phyloP scores from a whole-genome alignment of 2,888 invertebrate genomes.

The Isotomurus palustris region DNA sequence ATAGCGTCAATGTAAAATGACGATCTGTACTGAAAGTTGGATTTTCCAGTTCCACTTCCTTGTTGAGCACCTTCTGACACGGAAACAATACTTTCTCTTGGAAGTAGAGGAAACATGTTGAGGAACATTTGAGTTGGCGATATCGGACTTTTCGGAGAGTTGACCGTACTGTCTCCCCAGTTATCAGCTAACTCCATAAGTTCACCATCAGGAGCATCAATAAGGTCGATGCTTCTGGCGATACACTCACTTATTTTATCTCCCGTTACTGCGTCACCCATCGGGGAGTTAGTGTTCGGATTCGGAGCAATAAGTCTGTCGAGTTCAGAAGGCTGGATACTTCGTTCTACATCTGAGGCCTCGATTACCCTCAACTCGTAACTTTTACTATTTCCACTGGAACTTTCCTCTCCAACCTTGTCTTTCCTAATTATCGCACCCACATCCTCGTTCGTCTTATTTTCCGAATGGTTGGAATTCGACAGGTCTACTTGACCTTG shows the following conservation, averaged over 20 bases:
- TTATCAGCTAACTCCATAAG: conserved; percentile 43
- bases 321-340: no score
- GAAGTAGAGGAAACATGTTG: conserved; percentile 44
- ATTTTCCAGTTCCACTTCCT: background rate
- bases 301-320: no score
- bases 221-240: conserved; percentile 44
- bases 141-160: conserved; percentile 44
- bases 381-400: no score
- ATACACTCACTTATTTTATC: conserved; percentile 46
- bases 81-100: conserved; percentile 33
- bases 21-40: background rate
- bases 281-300: background rate
- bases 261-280: background rate
- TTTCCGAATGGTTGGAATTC: no score
- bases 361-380: no score
- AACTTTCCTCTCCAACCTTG: no score
- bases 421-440: no score
- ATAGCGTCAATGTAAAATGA: conserved; percentile 45
- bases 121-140: conserved; percentile 46
- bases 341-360: no score
- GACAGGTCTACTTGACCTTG: no score
- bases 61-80: conserved; percentile 13
- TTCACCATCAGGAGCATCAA: conserved; percentile 42
- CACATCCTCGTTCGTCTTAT: no score
- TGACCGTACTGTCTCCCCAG: conserved; percentile 33